Evolutionary conservation across 2,797 vertebrate genomes (phyloP).

Genomic region (Anguilla marmorata): DNA sequence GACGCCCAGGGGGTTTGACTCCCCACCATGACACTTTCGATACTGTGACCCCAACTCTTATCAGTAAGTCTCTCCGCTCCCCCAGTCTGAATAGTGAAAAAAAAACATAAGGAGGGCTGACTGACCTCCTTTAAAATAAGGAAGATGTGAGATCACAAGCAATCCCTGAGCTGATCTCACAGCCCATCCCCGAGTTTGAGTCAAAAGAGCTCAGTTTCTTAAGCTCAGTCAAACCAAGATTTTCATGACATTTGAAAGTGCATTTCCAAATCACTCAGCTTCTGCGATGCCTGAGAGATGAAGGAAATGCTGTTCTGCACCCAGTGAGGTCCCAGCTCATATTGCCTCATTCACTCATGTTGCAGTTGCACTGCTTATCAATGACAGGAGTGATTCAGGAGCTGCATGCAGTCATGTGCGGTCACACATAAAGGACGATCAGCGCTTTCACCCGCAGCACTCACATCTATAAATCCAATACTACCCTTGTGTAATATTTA

Average conservation of each 20-base stretch:
- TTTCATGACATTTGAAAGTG: neutral
- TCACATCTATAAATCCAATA: neutral
- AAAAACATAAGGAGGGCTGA: neutral
- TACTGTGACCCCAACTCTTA: too few relatives aligned
- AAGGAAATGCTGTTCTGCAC: neutral
- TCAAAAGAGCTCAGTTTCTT: neutral
- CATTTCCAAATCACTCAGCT: neutral
- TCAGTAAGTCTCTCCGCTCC: neutral
- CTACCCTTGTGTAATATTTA: neutral
- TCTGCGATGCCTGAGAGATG: neutral
- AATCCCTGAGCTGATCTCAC: neutral
- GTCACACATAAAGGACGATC: neutral
- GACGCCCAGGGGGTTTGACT: too few relatives aligned
- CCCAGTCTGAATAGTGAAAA: neutral
- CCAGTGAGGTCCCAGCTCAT: neutral
- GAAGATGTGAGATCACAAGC: neutral
- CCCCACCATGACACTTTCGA: too few relatives aligned
- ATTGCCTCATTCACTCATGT: neutral
- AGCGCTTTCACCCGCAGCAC: neutral
- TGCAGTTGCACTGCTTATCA: neutral
- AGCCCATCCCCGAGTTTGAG: neutral
- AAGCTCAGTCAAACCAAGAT: neutral
- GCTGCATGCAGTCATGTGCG: neutral
- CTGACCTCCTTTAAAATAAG: neutral
- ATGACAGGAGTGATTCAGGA: neutral